phyloP scores from a whole-genome alignment of 2,113 vertebrate genomes.

The Urocynchramus pylzowi region DNA sequence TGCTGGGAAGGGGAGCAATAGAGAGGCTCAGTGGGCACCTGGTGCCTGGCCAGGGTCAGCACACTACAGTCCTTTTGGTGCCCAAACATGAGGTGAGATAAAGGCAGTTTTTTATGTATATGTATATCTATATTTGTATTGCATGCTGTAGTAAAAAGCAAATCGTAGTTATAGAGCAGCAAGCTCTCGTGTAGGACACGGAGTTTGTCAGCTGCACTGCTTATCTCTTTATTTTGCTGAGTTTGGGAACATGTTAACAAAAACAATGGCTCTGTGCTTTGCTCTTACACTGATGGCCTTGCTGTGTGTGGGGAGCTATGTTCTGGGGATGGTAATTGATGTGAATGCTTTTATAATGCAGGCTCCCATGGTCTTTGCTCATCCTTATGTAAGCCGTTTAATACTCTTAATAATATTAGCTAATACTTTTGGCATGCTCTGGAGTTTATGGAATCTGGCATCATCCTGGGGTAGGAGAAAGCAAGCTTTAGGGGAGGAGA shows the following conservation, averaged over 20 bases:
- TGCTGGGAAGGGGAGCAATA: neutral
- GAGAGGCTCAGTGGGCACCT: rapidly evolving
- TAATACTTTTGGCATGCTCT: neutral
- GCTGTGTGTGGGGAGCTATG: neutral
- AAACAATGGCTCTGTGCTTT: neutral
- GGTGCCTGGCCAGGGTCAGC: rapidly evolving
- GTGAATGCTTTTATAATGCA: neutral
- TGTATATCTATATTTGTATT: neutral
- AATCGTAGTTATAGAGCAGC: neutral
- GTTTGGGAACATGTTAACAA: neutral
- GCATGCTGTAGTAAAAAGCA: neutral
- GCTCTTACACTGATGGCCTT: neutral
- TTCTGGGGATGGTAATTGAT: neutral
- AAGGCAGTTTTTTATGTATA: neutral
- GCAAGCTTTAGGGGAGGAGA: neutral
- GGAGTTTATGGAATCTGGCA: neutral
- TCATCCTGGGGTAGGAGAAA: neutral
- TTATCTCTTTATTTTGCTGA: neutral
- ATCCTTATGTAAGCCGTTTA: neutral
- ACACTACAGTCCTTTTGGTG: neutral
- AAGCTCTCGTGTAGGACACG: neutral
- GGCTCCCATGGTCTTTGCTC: neutral
- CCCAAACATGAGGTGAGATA: neutral
- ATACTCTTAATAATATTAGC: neutral
- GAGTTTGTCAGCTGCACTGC: neutral